phyloP scores from a whole-genome alignment of 2,888 invertebrate genomes.

The Cheilosia vulpina region DNA sequence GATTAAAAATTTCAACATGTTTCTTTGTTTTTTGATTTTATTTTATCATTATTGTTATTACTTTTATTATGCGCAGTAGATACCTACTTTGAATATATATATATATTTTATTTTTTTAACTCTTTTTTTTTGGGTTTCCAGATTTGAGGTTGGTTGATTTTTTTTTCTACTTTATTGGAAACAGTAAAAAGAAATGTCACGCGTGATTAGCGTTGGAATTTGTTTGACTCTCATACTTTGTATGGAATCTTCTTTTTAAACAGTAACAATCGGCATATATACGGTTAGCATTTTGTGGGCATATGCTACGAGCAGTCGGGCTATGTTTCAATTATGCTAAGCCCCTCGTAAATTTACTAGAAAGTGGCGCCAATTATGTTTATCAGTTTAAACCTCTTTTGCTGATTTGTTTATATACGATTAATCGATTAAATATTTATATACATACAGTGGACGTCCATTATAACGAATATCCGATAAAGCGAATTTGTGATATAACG shows the following conservation, averaged over 20 bases:
- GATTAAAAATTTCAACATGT: background rate
- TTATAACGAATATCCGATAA: too few species aligned
- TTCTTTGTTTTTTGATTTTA: background rate
- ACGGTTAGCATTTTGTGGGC: too few species aligned
- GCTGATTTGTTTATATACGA: too few species aligned
- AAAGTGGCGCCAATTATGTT: too few species aligned
- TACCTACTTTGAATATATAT: background rate
- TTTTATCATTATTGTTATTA: conserved; percentile 2
- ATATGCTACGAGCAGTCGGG: background rate
- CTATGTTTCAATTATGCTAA: background rate
- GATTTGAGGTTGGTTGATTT: too few species aligned
- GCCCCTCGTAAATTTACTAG: too few species aligned
- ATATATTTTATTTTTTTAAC: background rate
- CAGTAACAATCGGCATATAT: too few species aligned
- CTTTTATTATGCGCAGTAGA: background rate
- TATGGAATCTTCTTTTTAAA: background rate
- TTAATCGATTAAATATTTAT: too few species aligned
- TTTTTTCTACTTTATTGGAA: too few species aligned
- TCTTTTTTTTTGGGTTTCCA: background rate
- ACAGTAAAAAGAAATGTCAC: background rate
- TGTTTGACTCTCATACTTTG: background rate
- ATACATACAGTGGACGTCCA: too few species aligned
- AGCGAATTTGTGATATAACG: too few species aligned
- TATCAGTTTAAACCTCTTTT: too few species aligned
- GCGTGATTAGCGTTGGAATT: background rate